Conservation (phyloP, 2,113 vertebrate species). For the Chitala chitala region DNA sequence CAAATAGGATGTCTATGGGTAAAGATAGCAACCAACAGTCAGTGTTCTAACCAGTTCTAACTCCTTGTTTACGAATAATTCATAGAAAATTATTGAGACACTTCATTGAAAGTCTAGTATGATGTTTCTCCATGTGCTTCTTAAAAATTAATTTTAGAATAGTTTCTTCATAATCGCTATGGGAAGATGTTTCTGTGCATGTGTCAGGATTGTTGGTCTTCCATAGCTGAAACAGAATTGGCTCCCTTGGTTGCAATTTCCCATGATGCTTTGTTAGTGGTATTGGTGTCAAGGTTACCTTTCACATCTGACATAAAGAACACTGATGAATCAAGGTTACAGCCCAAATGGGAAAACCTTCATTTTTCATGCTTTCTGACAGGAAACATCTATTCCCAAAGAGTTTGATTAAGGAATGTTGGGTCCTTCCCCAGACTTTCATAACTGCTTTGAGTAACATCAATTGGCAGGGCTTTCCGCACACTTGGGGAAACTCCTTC, state of each 20-base stretch:
- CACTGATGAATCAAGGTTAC: background rate
- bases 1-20: no score
- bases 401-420: conserved; percentile 8
- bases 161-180: no score
- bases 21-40: no score
- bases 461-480: background rate
- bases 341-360: background rate
- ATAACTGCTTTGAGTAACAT: background rate
- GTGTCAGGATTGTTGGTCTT: background rate
- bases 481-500: background rate
- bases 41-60: no score
- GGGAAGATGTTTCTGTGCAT: no score
- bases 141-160: no score
- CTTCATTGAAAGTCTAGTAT: no score
- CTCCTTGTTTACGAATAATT: no score
- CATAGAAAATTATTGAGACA: background rate
- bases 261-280: conserved; percentile 6
- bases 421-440: background rate
- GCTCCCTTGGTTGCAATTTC: background rate
- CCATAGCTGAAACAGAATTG: background rate
- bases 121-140: background rate
- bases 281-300: background rate
- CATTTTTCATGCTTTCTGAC: background rate
- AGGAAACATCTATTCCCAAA: background rate
- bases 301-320: background rate